Evolutionary conservation across 2,888 invertebrate genomes (phyloP).

Genomic region (Parasteatoda lunata): DNA sequence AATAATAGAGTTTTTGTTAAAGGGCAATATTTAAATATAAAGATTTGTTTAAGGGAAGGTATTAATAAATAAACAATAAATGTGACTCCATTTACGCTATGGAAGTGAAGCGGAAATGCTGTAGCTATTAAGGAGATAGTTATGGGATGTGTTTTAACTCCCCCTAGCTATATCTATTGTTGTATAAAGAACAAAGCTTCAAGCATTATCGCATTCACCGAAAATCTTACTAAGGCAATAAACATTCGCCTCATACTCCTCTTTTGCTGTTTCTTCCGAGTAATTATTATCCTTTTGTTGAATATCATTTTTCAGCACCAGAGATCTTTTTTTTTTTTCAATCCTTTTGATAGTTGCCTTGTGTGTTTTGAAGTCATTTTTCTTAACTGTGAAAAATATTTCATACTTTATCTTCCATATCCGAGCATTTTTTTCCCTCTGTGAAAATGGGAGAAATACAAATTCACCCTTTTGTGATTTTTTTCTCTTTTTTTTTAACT

Average conservation of each 20-base stretch:
- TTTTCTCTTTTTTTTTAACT: no score
- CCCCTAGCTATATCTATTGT: constrained; percentile 49
- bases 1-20: constrained; percentile 48
- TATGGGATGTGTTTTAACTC: constrained; percentile 19
- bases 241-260: constrained; percentile 1
- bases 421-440: no score
- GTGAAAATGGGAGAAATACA: no score
- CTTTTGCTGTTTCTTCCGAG: no score
- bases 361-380: no score
- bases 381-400: no score
- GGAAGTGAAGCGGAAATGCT: constrained; percentile 45
- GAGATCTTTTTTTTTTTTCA: no score
- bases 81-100: constrained; percentile 51
- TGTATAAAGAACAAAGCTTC: constrained; percentile 55
- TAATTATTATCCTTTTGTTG: no score
- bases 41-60: constrained; percentile 55
- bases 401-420: no score
- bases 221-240: constrained; percentile 30
- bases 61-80: constrained; percentile 58
- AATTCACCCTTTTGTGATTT: no score
- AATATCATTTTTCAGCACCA: no score
- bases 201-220: constrained; percentile 50
- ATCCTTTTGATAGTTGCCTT: no score
- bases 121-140: constrained; percentile 53
- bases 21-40: constrained; percentile 48